Base-by-base conservation (phyloP, 2,888 invertebrate species). In the Stenodera caucasica region DNA sequence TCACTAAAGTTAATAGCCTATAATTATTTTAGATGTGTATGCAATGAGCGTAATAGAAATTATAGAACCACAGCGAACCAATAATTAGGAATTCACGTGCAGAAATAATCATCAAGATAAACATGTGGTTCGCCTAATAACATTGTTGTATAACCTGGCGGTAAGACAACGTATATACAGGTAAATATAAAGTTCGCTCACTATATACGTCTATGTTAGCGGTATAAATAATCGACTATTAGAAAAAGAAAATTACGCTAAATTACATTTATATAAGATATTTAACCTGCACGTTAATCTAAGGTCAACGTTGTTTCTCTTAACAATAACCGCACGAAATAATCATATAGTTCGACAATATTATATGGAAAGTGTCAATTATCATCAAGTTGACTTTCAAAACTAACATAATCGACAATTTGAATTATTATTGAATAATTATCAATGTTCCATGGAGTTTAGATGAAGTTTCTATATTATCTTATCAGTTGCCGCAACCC, bases 101-200 rank as follows among this genome's bases (percentile, higher is more conserved):
- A 76, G 72, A 73, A 72, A 70, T 73, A 75, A 77, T 76, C 72
- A 71, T 69, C 67, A 70, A 67, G 69, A 71, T 70, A 71, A 75
- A 74, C 75, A 72, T 75, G 72, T 72, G 71, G 73, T 76, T 76
- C 75, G 60, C 65, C 70, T 76, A 76, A 76, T 76, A 73, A 74
- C 67, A 72, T 69, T 69, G 68, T 71, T 70, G 64, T 66, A 64
- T 26, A 26, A 59, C 58, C 53, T 67, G 58, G 58, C 65, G 63
- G 66, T 61, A 64, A 66, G 65, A 65, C 66, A 57, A 12, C 14
- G 15, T 37, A 15, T 14, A 35, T 35, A 35, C 35, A 12, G 18
- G 2, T 18, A 45, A 2, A 8, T 33, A 33, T 2, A n/a, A n/a
- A n/a, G n/a, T n/a, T n/a, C n/a, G n/a, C n/a, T 11, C 2, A 32